phyloP scores from a whole-genome alignment of 2,113 vertebrate species.

The Gavialis gangeticus region DNA sequence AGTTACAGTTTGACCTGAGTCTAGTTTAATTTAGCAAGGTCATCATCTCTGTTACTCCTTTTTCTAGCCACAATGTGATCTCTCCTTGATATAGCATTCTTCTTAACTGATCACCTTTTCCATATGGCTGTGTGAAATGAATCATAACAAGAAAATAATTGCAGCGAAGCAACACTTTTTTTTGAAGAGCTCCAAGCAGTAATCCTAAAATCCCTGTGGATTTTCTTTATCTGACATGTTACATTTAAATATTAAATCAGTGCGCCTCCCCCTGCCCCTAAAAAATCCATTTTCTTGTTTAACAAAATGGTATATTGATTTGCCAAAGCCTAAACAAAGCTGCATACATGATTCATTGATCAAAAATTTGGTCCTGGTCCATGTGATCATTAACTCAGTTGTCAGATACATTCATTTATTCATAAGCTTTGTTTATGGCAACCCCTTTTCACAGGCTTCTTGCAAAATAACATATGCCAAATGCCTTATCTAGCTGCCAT shows the following conservation, averaged over 20 bases:
- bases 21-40: not conserved
- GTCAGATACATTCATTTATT: conserved; percentile 72
- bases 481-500: conserved; percentile 22
- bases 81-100: not conserved
- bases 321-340: conserved; percentile 73
- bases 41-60: not conserved
- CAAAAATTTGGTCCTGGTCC: conserved; percentile 69
- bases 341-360: conserved; percentile 76
- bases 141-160: not conserved
- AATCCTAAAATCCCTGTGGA: not conserved
- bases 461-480: conserved; percentile 38
- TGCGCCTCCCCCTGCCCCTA: not conserved
- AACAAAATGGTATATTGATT: conserved; percentile 81
- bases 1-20: not conserved
- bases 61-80: not conserved
- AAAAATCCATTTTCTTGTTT: conserved; percentile 72
- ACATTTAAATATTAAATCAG: conserved; percentile 70
- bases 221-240: conserved; percentile 48
- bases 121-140: not conserved
- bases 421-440: conserved; percentile 53
- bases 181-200: conserved; percentile 6
- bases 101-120: not conserved
- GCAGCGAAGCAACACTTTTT: not conserved
- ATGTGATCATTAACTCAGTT: conserved; percentile 73
- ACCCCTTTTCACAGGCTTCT: conserved; percentile 1